Percentiles rank a stretch among this genome's conserved stretches.
phyloP scores from a whole-genome alignment of 1,140 invertebrate genomes.

The Macrobrachium nipponense region DNA sequence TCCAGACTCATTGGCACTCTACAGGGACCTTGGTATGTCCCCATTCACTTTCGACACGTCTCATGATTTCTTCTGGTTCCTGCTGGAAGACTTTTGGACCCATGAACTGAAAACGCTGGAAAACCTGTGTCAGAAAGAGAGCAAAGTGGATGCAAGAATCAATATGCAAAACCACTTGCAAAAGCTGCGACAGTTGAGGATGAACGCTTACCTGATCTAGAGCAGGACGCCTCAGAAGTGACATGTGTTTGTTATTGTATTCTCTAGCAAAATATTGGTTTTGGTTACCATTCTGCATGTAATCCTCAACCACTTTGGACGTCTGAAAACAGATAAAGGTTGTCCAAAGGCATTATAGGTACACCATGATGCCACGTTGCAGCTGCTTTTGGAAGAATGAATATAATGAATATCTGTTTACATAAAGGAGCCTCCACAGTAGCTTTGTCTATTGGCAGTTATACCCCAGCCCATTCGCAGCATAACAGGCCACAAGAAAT shows the following conservation, averaged over 20 bases:
- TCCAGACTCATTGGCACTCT: not conserved
- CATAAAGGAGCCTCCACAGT: no score
- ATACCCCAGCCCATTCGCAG: not conserved
- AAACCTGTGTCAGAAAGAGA: not conserved
- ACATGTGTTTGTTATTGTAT: not conserved
- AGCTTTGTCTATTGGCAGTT: not conserved
- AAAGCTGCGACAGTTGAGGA: not conserved
- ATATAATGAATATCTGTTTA: constrained; percentile 6
- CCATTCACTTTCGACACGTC: not conserved
- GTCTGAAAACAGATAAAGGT: not conserved
- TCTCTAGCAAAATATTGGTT: not conserved
- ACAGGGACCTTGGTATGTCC: not conserved
- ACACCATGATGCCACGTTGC: constrained; percentile 2
- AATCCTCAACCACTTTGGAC: not conserved
- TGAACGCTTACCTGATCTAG: not conserved
- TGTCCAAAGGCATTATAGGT: not conserved
- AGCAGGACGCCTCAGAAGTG: no score
- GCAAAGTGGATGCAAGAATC: no score
- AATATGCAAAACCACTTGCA: not conserved
- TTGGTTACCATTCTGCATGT: not conserved
- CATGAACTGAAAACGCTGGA: not conserved
- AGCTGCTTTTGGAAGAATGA: not conserved
- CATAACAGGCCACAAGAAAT: constrained; percentile 8
- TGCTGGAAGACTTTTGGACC: not conserved
- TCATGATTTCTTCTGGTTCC: not conserved